Base-by-base conservation (phyloP, 2,797 vertebrate genomes). In the Gallirallus australis region DNA sequence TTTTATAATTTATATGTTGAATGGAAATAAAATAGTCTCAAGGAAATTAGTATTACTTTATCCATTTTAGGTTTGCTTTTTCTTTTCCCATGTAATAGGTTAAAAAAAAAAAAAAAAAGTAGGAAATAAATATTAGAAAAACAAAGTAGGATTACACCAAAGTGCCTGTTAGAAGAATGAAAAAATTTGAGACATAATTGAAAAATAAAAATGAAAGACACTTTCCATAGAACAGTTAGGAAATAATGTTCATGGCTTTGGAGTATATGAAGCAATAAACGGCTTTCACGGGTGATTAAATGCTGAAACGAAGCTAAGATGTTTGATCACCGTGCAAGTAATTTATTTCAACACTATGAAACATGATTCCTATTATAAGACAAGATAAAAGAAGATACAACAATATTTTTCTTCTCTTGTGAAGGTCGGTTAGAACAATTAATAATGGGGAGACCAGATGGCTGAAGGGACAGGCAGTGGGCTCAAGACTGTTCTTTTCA, bases 301-400 rank as follows among this genome's bases (percentile, higher is more conserved):
- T 96, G 82, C 94, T 95, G 96, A 96, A 97, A 94, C 45, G 56
- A 97, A 96, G 90, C 89, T 96, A 82, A 96, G 71, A 90, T 96
- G 76, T 96, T 95, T 97, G 97, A 97, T 92, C 77, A 97, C 84
- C 3, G 23, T 95, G 93, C 96, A 95, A 97, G 78, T 95, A 97
- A 97, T 97, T 96, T 96, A 96, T 97, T 97, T 97, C 96, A 97
- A 89, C 82, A 70, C 92, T 96, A 94, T 87, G 88, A 94, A 94
- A 82, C 82, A 96, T 96, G 73, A 95, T 96, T 95, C 90, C 91
- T 96, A 91, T 96, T 93, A 97, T 92, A 94, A 95, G 85, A 94
- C 87, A 95, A 97, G 91, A 97, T 96, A 93, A 94, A 95, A 92
- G 87, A 77, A 96, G 71, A 95, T 95, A 90, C 82, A 94, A 95